These are phyloP conservation scores for Uloborus diversus DNA, from an alignment of 1,140 invertebrate genomes.

Conservation along the genomic window DNA sequence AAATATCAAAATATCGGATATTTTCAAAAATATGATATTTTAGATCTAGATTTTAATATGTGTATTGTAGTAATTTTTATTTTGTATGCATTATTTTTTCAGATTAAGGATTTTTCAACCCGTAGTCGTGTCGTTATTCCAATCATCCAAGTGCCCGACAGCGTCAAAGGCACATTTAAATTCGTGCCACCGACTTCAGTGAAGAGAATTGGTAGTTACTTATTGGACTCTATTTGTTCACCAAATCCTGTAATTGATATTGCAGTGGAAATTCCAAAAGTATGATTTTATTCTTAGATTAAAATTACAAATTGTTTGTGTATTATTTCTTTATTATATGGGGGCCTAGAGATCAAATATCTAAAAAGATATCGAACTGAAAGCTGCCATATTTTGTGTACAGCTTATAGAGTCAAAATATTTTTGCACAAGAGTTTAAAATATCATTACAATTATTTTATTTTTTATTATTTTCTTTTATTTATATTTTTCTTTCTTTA, in stretches of 20 bases:
- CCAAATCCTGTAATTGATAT: slow-evolving; percentile 12
- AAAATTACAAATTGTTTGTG: not conserved
- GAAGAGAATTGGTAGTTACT: slow-evolving; percentile 26
- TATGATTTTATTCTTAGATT: not conserved
- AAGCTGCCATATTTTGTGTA: too few species aligned
- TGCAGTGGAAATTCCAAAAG: slow-evolving; percentile 48
- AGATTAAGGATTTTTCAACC: slow-evolving; percentile 18
- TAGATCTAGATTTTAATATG: not conserved
- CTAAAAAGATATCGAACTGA: too few species aligned
- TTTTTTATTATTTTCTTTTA: slow-evolving; percentile 11
- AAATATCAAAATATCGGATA: too few species aligned
- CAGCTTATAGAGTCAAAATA: too few species aligned
- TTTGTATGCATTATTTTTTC: slow-evolving; percentile 1
- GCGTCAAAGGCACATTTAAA: slow-evolving; percentile 18
- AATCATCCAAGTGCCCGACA: slow-evolving; percentile 21
- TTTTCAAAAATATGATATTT: too few species aligned
- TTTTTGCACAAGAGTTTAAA: too few species aligned
- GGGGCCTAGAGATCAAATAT: too few species aligned
- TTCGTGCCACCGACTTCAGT: slow-evolving; percentile 11
- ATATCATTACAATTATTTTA: too few species aligned
- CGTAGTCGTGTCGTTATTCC: slow-evolving; percentile 12
- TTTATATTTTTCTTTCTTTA: not conserved
- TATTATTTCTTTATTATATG: too few species aligned
- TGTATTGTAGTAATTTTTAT: not conserved
- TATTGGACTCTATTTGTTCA: slow-evolving; percentile 17